Conservation (phyloP, 2,888 invertebrate genomes). For the Anoplius nigerrimus region DNA sequence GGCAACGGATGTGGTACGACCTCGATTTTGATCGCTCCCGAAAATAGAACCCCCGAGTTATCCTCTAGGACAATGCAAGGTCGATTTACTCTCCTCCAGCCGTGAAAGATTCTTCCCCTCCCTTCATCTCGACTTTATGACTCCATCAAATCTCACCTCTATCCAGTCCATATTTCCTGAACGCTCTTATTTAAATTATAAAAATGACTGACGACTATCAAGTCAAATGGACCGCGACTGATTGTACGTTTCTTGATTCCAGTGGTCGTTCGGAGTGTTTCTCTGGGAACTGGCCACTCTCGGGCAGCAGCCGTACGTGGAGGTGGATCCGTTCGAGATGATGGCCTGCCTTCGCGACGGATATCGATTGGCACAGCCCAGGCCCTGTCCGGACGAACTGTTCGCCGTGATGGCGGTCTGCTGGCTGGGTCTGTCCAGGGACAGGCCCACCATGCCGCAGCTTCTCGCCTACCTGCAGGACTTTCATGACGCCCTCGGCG, state of each 20-base stretch:
- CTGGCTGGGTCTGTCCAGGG: constrained; percentile 81
- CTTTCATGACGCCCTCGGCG: constrained; percentile 83
- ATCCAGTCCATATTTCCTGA: too few species aligned
- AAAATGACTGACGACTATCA: too few species aligned
- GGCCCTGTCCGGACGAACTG: constrained; percentile 97
- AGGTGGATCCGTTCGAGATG: constrained; percentile 95
- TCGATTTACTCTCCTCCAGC: too few species aligned
- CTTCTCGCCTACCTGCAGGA: constrained; percentile 84
- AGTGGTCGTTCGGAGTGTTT: constrained; percentile 97
- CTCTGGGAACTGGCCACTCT: constrained; percentile 95
- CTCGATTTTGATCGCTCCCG: background rate
- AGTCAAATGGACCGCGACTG: too few species aligned
- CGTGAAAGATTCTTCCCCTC: too few species aligned
- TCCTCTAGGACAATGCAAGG: too few species aligned
- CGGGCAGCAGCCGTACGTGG: constrained; percentile 92
- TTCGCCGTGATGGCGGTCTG: constrained; percentile 86
- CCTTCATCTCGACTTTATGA: too few species aligned
- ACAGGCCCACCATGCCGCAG: constrained; percentile 83
- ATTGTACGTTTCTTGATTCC: constrained; percentile 16
- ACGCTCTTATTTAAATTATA: too few species aligned
- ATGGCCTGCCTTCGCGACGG: constrained; percentile 91
- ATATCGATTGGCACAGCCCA: constrained; percentile 92
- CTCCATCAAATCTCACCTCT: too few species aligned
- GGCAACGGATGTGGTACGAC: constrained; percentile 91
- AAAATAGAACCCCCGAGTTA: too few species aligned